Conservation (phyloP, 2,797 vertebrate genomes). For the Sebastes flavidus region DNA sequence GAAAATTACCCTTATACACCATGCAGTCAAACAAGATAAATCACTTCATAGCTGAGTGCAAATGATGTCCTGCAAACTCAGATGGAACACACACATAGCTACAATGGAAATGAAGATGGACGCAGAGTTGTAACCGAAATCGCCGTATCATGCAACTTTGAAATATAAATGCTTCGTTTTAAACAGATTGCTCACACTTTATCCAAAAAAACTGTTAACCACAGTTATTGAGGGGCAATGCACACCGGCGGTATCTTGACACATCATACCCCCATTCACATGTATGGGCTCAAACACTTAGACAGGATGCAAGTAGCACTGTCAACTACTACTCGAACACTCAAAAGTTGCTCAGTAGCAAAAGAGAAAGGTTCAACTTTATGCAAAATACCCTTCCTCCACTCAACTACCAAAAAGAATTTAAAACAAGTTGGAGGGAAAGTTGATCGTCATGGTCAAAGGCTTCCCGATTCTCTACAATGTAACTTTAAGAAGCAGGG, state of each 20-base stretch:
- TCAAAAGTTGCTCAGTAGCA: not conserved
- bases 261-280: not conserved
- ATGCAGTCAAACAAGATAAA: slow-evolving; percentile 5
- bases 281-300: not conserved
- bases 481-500: too few relatives aligned
- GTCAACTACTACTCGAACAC: not conserved
- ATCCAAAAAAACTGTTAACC: not conserved
- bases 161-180: not conserved
- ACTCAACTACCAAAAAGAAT: not conserved
- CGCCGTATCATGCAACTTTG: slow-evolving; percentile 21
- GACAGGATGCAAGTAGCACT: not conserved
- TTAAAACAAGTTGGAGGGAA: not conserved
- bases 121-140: slow-evolving; percentile 11
- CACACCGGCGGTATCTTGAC: not conserved
- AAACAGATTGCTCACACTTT: not conserved
- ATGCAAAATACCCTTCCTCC: not conserved
- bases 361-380: not conserved
- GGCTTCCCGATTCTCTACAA: not conserved
- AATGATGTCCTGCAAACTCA: slow-evolving; percentile 6
- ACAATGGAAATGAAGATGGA: slow-evolving; percentile 9
- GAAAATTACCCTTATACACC: not conserved
- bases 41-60: slow-evolving; percentile 14
- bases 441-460: not conserved
- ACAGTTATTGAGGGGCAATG: not conserved
- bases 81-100: not conserved